Evolutionary conservation across 2,797 vertebrate species (phyloP).

Genomic region (Otus scops): DNA sequence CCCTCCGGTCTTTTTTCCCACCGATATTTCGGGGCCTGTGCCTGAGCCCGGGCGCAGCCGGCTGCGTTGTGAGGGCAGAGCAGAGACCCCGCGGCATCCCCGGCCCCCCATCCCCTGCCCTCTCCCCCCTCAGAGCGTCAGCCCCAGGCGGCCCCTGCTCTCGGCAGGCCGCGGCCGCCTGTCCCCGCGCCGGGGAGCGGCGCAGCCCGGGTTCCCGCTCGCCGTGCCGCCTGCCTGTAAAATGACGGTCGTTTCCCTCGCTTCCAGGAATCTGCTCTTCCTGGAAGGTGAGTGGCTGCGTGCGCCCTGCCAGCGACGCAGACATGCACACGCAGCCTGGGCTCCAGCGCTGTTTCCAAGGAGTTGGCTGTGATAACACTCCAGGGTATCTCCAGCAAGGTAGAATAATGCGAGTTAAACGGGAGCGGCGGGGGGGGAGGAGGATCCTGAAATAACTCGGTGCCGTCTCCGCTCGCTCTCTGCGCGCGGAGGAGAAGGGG

Average conservation of each 20-base stretch:
- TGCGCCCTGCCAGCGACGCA: constrained; percentile 75
- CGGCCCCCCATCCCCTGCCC: not conserved
- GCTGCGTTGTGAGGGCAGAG: not conserved
- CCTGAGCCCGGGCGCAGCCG: not conserved
- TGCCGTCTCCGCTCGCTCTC: not conserved
- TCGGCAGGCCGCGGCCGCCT: not conserved
- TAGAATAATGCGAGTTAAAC: constrained; percentile 75
- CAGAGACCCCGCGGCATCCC: not conserved
- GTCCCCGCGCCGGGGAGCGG: not conserved
- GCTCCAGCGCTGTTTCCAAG: constrained; percentile 77
- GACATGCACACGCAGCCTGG: constrained; percentile 74
- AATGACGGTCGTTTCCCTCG: constrained; percentile 75
- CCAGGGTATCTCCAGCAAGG: constrained; percentile 76
- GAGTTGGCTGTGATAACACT: constrained; percentile 73
- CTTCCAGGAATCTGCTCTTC: constrained; percentile 81
- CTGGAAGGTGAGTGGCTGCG: constrained; percentile 80
- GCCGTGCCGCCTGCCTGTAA: constrained; percentile 67
- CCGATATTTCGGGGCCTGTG: fast-evolving
- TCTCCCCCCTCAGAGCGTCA: not conserved
- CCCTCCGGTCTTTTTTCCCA: not conserved
- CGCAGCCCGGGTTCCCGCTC: constrained; percentile 68
- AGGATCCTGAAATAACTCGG: constrained; percentile 54
- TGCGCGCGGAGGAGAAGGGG: not conserved
- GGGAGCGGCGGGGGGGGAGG: constrained; percentile 45
- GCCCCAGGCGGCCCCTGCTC: too few relatives aligned